Percentiles rank a stretch among this genome's conserved stretches.
These are phyloP conservation scores for Drosophila vallismaia DNA, from an alignment of 2,888 invertebrate genomes.

Conservation along the genomic window DNA sequence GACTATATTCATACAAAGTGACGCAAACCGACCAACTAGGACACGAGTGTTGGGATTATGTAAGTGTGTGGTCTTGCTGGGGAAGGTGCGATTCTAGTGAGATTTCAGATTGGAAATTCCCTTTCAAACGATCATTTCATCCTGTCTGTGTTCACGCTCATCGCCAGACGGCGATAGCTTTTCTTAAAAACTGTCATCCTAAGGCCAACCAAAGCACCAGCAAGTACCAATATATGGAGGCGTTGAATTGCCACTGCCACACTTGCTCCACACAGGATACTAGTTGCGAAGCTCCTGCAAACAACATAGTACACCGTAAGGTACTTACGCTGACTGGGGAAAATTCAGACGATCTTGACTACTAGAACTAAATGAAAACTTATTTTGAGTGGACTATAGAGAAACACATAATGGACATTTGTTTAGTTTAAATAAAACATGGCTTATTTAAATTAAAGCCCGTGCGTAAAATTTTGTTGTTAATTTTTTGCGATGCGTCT, in stretches of 20 bases:
- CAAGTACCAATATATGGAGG: conserved; percentile 91
- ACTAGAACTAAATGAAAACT: conserved; percentile 53
- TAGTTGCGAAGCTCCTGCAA: conserved; percentile 87
- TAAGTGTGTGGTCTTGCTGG: conserved; percentile 91
- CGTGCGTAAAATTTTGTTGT: not conserved
- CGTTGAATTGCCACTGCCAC: conserved; percentile 90
- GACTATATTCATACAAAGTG: conserved; percentile 87
- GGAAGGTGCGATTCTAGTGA: conserved; percentile 93
- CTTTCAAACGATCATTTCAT: conserved; percentile 93
- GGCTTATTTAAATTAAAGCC: conserved; percentile 1
- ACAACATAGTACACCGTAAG: conserved; percentile 77
- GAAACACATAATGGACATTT: not conserved
- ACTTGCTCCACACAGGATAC: conserved; percentile 88
- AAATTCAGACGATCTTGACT: conserved; percentile 81
- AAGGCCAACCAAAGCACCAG: conserved; percentile 85
- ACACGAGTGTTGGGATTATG: conserved; percentile 89
- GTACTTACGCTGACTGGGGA: conserved; percentile 80
- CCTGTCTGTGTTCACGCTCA: conserved; percentile 92
- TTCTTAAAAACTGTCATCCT: conserved; percentile 90
- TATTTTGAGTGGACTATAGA: not conserved
- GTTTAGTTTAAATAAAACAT: conserved; percentile 12
- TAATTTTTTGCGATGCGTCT: not conserved
- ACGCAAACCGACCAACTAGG: conserved; percentile 82
- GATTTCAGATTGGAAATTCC: conserved; percentile 95
- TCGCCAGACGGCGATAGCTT: conserved; percentile 87